Base-by-base conservation (phyloP, 2,113 vertebrate species). In the Apus apus region DNA sequence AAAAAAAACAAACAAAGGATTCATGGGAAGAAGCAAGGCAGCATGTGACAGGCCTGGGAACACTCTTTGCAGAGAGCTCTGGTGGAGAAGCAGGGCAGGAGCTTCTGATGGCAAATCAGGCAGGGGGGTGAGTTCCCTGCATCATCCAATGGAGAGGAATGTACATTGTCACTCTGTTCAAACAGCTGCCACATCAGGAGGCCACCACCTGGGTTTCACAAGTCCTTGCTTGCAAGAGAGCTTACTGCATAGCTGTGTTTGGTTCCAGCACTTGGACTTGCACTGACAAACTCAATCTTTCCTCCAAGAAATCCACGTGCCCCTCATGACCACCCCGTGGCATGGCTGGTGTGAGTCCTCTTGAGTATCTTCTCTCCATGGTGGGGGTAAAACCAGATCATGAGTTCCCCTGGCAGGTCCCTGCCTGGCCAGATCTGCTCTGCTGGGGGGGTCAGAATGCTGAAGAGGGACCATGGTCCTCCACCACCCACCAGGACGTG, bases 221-320 rank as follows among this genome's bases (percentile, higher is more conserved):
- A 54, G 57, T 12, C 17, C 11, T 79, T 57, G 51, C 21, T 32
- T 75, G n/a, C 36, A 21, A 62, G 57, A 62, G 40, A 89, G 4
- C 34, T 61, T 18, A 16, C 34, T 67, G 30, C 1, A 1, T 26
- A 48, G 12, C 5, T 60, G 8, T 14, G 6, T 56, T 90, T 64
- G 64, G 90, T 20, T 51, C 64, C 62, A 56, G 45, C n/a, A 75
- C 22, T 29, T 50, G 11, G 1, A 27, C 48, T 76, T 73, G 9
- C 38, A 45, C 17, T 29, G 36, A 71, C 34, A 17, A 87, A 53
- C 18, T n/a, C 40, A 26, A 3, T 40, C 21, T 61, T 46, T 51
- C 46, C 3, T 51, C 46, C 3, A 9, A 66, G 43, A 46, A 73
- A 76, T 22, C 11, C 0, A 0, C 32, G 25, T 26, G 32, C 11